Evolutionary conservation across 2,113 vertebrate genomes (phyloP).

Genomic region (Varanus salvator): DNA sequence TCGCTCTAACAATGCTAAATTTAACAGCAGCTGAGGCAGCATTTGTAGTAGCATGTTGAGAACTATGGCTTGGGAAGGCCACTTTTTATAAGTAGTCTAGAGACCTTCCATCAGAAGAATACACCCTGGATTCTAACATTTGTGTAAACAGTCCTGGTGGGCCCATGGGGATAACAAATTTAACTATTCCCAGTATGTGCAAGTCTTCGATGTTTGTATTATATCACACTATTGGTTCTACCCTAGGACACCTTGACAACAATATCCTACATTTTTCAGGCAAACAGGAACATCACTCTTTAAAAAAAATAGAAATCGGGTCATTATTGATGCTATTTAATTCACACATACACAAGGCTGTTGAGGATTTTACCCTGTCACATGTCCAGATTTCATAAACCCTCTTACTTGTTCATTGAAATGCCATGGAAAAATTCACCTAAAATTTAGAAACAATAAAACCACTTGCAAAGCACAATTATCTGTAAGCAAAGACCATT

Average conservation of each 20-base stretch:
- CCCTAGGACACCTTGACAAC: background rate
- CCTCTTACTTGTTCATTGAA: constrained; percentile 40
- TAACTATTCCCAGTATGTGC: constrained; percentile 34
- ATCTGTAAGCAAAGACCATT: constrained; percentile 19
- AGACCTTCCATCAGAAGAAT: background rate
- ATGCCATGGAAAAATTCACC: constrained; percentile 48
- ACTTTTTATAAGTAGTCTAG: background rate
- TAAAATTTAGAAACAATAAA: constrained; percentile 30
- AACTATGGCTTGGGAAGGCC: background rate
- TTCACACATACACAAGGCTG: background rate
- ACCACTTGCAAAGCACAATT: constrained; percentile 22
- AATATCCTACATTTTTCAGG: background rate
- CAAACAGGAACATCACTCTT: accelerated
- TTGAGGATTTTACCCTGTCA: constrained; percentile 3
- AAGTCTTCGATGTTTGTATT: constrained; percentile 1
- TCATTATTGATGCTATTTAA: background rate
- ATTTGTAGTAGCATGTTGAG: background rate
- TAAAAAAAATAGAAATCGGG: background rate
- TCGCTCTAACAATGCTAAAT: background rate
- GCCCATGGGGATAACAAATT: constrained; percentile 30
- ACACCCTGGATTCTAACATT: background rate
- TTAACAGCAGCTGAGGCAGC: background rate
- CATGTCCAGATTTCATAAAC: constrained; percentile 39
- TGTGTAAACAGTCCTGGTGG: background rate
- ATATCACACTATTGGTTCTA: background rate